Evolutionary conservation across 2,888 invertebrate species (phyloP).

Genomic region (Sinhomidia bicolor): DNA sequence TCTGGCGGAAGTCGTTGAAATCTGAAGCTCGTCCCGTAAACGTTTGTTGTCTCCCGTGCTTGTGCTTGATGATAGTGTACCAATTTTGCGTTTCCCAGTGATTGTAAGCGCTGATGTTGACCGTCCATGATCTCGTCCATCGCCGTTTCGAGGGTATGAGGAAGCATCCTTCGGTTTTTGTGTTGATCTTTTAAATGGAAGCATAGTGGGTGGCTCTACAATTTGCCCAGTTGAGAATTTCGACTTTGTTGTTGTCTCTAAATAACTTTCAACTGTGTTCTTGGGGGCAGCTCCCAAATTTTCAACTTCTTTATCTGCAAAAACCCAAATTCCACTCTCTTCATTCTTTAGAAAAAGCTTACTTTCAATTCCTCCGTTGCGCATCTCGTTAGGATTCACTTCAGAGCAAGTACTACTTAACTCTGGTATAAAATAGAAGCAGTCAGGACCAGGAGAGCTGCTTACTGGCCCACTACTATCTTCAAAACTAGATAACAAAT

Average conservation of each 20-base stretch:
- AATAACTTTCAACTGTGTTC: not conserved
- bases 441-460: not conserved
- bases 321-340: not conserved
- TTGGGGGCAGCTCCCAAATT: not conserved
- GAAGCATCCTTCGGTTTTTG: no score
- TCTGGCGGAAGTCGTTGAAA: not conserved
- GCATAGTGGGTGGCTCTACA: no score
- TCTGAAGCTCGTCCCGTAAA: not conserved
- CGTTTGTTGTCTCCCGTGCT: not conserved
- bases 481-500: not conserved
- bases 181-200: no score
- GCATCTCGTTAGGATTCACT: no score
- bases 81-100: no score
- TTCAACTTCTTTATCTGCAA: not conserved
- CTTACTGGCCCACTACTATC: not conserved
- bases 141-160: no score
- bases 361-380: not conserved
- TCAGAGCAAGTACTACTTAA: no score
- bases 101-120: no score
- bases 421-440: not conserved
- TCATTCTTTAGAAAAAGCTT: not conserved
- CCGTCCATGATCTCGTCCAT: no score
- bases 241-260: no score
- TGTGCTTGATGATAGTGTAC: no score
- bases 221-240: no score